Evolutionary conservation across 1,140 invertebrate genomes (phyloP).

Genomic region (Physella acuta): DNA sequence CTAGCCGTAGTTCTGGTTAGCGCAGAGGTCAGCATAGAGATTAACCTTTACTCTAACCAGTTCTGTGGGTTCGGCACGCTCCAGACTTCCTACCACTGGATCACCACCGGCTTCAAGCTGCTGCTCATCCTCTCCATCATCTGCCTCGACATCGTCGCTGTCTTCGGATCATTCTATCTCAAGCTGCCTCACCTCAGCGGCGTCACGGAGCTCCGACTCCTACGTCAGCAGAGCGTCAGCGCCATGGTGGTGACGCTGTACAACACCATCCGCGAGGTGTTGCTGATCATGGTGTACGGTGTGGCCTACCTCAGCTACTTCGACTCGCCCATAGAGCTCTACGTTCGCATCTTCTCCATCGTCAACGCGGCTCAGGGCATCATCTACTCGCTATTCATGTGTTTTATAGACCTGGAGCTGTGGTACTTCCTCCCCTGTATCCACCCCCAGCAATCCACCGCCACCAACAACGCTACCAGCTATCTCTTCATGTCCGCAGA

Average conservation of each 20-base stretch:
- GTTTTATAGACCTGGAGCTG: conserved; percentile 1
- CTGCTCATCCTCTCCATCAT: neutral
- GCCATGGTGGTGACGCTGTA: neutral
- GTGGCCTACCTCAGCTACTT: conserved; percentile 8
- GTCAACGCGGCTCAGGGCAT: conserved; percentile 13
- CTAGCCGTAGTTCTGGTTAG: neutral
- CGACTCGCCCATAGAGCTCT: neutral
- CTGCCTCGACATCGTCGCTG: neutral
- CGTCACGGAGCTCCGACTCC: neutral
- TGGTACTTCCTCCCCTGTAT: neutral
- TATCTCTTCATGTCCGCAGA: neutral
- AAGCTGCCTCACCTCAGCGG: conserved; percentile 3
- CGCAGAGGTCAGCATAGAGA: neutral
- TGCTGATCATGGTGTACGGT: neutral
- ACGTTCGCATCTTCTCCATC: neutral
- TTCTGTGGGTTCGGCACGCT: conserved; percentile 16
- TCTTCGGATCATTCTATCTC: conserved; percentile 12
- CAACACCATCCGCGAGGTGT: conserved; percentile 2
- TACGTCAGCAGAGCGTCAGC: neutral
- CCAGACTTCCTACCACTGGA: conserved; percentile 14
- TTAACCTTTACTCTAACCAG: neutral
- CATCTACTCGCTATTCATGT: conserved; percentile 2
- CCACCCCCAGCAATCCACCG: neutral
- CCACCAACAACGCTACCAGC: neutral
- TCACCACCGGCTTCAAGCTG: conserved; percentile 4